Base-by-base conservation (phyloP, 2,113 vertebrate genomes). In the Plecotus auritus region DNA sequence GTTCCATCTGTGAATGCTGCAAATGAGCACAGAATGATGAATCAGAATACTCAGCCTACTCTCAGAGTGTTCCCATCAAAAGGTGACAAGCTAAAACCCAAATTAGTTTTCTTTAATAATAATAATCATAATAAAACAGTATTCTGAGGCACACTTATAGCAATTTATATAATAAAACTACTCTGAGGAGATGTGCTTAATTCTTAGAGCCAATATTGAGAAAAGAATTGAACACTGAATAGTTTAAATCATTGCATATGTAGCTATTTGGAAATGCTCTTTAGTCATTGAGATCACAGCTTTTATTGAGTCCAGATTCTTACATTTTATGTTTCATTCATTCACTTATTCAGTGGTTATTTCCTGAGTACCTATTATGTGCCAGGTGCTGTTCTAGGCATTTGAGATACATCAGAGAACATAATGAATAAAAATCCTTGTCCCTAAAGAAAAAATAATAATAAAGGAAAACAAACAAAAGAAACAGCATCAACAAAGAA, bases 111-210 rank as follows among this genome's bases (percentile, higher is more conserved):
- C 66, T 74, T 78, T 12, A 51, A 59, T 64, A 86, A 91, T 51
- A 74, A 42, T 59, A 61, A 61, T 61, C 9, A 59, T 59, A 54
- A 61, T 69, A 86, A 91, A 80, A 37, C 23, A 69, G 10, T 32
- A 90, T 88, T 89, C 66, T 42, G n/a, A 59, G n/a, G 56, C 23
- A 80, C 28, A 66, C 45, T 54, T 73, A 28, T 42, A 85, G 20
- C 54, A 78, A 40, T 77, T 88, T 92, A 54, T 69, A 32, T 78
- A 88, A 88, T 82, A 59, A 90, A 88, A 83, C 42, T 94, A n/a
- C 30, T 77, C 59, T 69, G 40, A 90, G 76, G 88, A 95, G 59
- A 94, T 51, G 87, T 32, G 84, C 42, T 90, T 85, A 67, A 77
- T 49, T 85, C 5, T 81, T 70, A 82, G 45, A 87, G 59, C 30